phyloP scores from a whole-genome alignment of 2,888 invertebrate genomes.

The Cerastis leucographa region DNA sequence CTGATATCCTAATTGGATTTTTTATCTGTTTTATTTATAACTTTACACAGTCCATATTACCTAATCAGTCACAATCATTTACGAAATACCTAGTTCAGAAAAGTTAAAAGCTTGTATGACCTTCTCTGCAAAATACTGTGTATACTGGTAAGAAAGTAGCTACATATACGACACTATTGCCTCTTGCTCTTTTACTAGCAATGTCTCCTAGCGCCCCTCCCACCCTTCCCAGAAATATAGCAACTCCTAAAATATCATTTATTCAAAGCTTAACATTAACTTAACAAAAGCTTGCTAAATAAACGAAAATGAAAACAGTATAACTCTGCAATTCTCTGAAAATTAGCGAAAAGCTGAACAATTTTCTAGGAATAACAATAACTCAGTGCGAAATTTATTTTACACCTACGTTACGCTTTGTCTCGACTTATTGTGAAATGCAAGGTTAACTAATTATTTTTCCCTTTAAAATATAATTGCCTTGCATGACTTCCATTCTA shows the following conservation, averaged over 20 bases:
- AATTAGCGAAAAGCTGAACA: constrained; percentile 23
- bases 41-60: background rate
- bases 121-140: background rate
- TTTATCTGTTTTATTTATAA: constrained; percentile 23
- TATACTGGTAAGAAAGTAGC: background rate
- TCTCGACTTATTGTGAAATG: constrained; percentile 29
- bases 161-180: background rate
- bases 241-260: background rate
- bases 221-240: background rate
- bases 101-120: background rate
- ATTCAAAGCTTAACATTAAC: background rate
- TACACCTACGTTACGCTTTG: constrained; percentile 29
- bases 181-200: background rate
- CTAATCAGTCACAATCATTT: background rate
- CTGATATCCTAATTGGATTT: constrained; percentile 36
- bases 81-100: background rate
- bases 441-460: constrained; percentile 20
- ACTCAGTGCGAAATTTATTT: constrained; percentile 30
- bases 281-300: constrained; percentile 12
- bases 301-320: constrained; percentile 23
- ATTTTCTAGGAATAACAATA: constrained; percentile 21
- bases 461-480: constrained; percentile 2
- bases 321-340: constrained; percentile 19
- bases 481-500: background rate
- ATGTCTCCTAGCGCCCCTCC: background rate